Evolutionary conservation across 2,888 invertebrate species (phyloP).

Genomic region (Scaptomyza tumidula): DNA sequence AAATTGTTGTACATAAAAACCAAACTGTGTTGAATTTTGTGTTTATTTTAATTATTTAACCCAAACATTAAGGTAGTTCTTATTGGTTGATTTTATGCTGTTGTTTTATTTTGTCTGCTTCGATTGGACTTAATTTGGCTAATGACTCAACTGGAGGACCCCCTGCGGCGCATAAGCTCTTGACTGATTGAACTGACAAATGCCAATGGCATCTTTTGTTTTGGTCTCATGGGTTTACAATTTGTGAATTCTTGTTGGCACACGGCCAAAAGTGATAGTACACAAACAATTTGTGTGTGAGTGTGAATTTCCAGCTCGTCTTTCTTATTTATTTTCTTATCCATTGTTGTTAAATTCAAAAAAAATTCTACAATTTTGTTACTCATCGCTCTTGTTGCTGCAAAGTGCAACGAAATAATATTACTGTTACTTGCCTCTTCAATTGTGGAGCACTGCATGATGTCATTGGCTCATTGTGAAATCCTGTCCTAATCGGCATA

Average conservation of each 20-base stretch:
- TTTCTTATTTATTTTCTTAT: slow-evolving; percentile 12
- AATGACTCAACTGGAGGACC: slow-evolving; percentile 44
- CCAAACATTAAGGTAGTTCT: neutral
- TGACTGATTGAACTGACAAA: slow-evolving; percentile 31
- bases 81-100: slow-evolving; percentile 7
- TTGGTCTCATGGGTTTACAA: slow-evolving; percentile 16
- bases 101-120: slow-evolving; percentile 3
- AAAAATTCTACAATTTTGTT: slow-evolving; percentile 20
- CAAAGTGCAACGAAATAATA: slow-evolving; percentile 12
- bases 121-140: slow-evolving; percentile 33
- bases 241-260: slow-evolving; percentile 50
- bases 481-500: slow-evolving; percentile 30
- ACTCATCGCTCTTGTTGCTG: slow-evolving; percentile 13
- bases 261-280: slow-evolving; percentile 39
- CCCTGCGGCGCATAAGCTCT: slow-evolving; percentile 18
- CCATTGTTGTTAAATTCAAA: slow-evolving; percentile 3
- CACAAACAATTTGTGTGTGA: slow-evolving; percentile 11
- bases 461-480: slow-evolving; percentile 59
- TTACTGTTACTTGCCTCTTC: neutral
- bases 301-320: slow-evolving; percentile 23
- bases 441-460: slow-evolving; percentile 37
- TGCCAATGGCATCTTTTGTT: slow-evolving; percentile 14
- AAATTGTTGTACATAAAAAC: slow-evolving; percentile 17
- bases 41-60: slow-evolving; percentile 9
- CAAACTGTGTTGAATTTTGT: neutral